Evolutionary conservation across 2,888 invertebrate genomes (phyloP), one percentile per base, ranked within the genome.

Genomic region (Ophion costatus): DNA sequence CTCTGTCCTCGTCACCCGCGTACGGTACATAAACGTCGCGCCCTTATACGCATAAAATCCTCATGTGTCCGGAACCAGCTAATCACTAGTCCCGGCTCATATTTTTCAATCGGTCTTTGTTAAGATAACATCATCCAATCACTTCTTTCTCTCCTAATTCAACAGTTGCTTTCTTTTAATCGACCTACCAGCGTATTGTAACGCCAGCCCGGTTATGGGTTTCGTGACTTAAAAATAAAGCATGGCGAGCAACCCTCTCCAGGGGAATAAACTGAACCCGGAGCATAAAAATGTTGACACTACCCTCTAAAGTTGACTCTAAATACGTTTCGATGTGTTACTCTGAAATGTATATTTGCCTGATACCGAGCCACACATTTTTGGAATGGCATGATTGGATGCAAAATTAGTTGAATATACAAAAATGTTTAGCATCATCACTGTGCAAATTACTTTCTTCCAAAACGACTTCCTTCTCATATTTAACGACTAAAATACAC

Each of bases 1-100:
- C 83, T 69, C 76, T 77, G 74, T 59, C 71, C 75, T 61, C 80
- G 79, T 70, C 83, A 79, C 64, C 59, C 74, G 59, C 75, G 64
- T 74, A 57, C 67, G 45, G 29, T 45, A 66, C 51, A 77, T 22
- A 63, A 61, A 24, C 59, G 69, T 56, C 29, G 59, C 24, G 33
- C 71, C 57, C 66, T 64, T 56, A 42, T 33, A 29, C 61, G 17
- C 78, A 57, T 45, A 66, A 83, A 45, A 63, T 69, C 42, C 67
- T 42, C 67, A 24, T 24, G 67, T 24, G 59, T n/a, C 42, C 56
- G 59, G 67, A 24, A 57, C 24, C 17, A 29, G n/a, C 67, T 33
- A 33, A 59, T 63, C 38, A 56, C 29, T 4, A 17, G 17, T 17
- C n/a, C 24, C 10, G 20, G 20, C 14, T 51, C 7, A 66, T 22